Evolutionary conservation across 2,797 vertebrate genomes (phyloP), one percentile per base, ranked within the genome.

Genomic region (Delichon dasypus): DNA sequence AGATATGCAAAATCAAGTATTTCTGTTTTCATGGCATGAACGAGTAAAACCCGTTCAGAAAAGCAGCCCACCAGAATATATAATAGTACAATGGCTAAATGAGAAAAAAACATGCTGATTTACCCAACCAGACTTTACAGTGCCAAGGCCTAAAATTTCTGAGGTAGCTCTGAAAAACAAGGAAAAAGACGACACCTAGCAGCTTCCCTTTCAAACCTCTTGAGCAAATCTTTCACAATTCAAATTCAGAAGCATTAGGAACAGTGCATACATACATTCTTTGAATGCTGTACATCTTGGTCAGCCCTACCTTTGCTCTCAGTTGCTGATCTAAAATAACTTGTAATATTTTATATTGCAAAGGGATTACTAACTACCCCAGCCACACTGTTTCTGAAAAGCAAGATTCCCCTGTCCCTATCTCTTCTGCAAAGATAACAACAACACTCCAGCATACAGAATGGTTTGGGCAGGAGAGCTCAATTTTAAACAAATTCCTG

Each of bases 21-120:
- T 86, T 62, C 13, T 78, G 22, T 51, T 91, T 86, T 87, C 53
- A 26, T 78, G n/a, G 42, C 29, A 61, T 23, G 18, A 82, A 66
- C 4, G 5, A 61, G 48, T 36, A 62, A 91, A 87, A 66, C 45
- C 30, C 66, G 60, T 42, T 71, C 29, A 77, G 48, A 71, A 85
- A 91, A 68, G 64, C 22, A 73, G 44, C 27, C 14, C 38, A 54
- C 8, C 2, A 7, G 38, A 79, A 70, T 2, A 15, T 8, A 48
- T 0, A 3, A 17, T 50, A 16, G 16, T 9, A 44, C 0, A 3
- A 19, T 34, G 29, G 36, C 38, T 66, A 40, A 47, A 73, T 62
- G 40, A 62, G 9, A 9, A 51, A 51, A 57, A 65, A 32, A 19
- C 4, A 27, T 82, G 25, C 16, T 58, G 18, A 79, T 61, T 86